phyloP scores from a whole-genome alignment of 37 sponge, comb jelly and placozoan genomes.

The Eunapius fragilis region DNA sequence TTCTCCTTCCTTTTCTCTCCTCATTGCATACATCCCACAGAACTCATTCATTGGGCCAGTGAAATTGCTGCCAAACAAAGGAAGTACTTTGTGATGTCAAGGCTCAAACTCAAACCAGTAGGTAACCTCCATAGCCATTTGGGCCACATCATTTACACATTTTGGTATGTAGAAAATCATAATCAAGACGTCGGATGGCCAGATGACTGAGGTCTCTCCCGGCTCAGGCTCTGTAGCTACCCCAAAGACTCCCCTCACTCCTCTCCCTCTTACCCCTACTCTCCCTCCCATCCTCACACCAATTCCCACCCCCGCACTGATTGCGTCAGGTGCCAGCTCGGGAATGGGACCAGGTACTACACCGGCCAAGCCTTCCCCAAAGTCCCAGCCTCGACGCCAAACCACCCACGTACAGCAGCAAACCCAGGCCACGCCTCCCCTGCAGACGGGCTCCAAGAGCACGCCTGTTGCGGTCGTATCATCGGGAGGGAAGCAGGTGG shows the following conservation, averaged over 20 bases:
- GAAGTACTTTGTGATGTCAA: conserved; percentile 33
- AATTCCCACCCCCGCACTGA: not conserved
- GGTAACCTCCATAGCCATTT: not conserved
- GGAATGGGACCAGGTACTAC: not conserved
- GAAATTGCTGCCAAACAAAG: conserved; percentile 59
- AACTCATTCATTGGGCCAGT: conserved; percentile 64
- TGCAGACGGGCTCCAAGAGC: not conserved
- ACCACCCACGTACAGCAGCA: not conserved
- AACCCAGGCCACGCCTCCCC: not conserved
- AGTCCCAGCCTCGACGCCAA: not conserved
- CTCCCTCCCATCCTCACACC: conserved; percentile 5
- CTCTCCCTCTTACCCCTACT: conserved; percentile 1
- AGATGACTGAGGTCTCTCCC: not conserved
- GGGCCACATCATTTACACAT: not conserved
- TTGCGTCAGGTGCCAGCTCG: not conserved
- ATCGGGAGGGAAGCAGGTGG: not conserved
- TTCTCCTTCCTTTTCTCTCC: not conserved
- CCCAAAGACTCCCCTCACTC: not conserved
- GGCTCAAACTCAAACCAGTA: conserved; percentile 47
- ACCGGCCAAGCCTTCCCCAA: not conserved
- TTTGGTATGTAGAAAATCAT: not conserved
- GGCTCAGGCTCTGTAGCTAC: not conserved
- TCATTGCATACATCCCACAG: conserved; percentile 3
- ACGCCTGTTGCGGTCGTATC: not conserved
- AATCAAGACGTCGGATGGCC: not conserved